Percentiles rank a stretch among this genome's conserved stretches.
These are phyloP conservation scores for Bagarius yarrelli DNA, from an alignment of 2,113 vertebrate species.

Conservation along the genomic window DNA sequence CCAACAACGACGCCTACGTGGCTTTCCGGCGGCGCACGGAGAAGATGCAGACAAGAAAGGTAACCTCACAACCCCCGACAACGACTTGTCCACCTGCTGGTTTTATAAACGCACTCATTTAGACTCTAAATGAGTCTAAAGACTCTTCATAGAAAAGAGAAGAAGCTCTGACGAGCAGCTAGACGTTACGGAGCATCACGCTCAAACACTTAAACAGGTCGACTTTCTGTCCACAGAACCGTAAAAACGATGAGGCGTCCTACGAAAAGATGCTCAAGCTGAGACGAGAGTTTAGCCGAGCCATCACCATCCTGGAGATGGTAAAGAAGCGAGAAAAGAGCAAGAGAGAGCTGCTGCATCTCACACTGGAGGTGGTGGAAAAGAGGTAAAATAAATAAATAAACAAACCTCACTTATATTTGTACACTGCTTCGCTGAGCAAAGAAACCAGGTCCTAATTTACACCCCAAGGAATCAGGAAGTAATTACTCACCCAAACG, in stretches of 20 bases:
- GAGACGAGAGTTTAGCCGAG: conserved; percentile 88
- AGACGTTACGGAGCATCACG: neutral
- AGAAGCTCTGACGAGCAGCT: neutral
- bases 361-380: conserved; percentile 89
- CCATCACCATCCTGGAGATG: conserved; percentile 93
- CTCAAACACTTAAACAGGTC: neutral
- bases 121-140: too few relatives aligned
- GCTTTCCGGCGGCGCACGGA: conserved; percentile 90
- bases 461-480: neutral
- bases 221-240: conserved; percentile 73
- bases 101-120: neutral
- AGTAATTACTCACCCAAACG: neutral
- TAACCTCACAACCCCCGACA: conserved; percentile 52
- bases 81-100: neutral
- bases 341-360: conserved; percentile 88
- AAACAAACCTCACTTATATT: neutral
- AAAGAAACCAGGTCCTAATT: neutral
- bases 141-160: too few relatives aligned
- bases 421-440: neutral
- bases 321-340: conserved; percentile 90
- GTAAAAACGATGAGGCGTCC: conserved; percentile 91
- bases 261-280: conserved; percentile 93
- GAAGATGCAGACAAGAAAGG: conserved; percentile 96
- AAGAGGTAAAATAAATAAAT: conserved; percentile 73
- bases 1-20: conserved; percentile 89